Evolutionary conservation across 2,113 vertebrate genomes (phyloP), one percentile per base, ranked within the genome.

Genomic region (Sceloporus tristichus): DNA sequence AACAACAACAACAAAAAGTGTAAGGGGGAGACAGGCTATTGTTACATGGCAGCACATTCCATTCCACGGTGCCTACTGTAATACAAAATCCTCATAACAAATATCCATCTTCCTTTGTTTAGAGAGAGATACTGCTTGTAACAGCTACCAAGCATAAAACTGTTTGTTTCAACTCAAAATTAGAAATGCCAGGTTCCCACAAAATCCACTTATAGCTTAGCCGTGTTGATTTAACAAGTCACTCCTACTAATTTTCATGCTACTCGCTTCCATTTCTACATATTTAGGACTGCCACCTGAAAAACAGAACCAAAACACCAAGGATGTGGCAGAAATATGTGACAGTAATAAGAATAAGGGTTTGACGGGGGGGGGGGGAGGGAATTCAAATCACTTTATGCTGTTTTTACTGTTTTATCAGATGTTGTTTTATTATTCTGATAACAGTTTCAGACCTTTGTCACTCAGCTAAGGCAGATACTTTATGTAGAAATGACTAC

Each of bases 101-200:
- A 94, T 27, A 88, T 38, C 9, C 0, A 5, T 81, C 87, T 92
- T 89, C 23, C 90, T 88, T 89, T 85, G 70, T 53, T 82, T 74
- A 89, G 75, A 80, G n/a, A 92, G 11, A 94, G 42, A 92, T 85
- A 81, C 7, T 90, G 54, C 10, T 34, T 91, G 11, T 87, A 54
- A 40, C 59, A 56, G 65, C 87, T 29, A 92, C 48, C n/a, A 89
- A 86, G 2, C 53, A 18, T 8, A 79, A 92, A 88, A 88, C 34
- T 21, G 76, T 3, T 59, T 79, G 29, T 73, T 80, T 27, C 66
- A 19, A 84, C 82, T 27, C 5, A 54, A 73, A 34, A n/a, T 29
- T 48, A 73, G 42, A 56, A 59, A 56, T 38, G 70, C 48, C n/a
- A 84, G 70, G 40, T 70, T 42, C 81, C 27, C 14, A 70, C 25